Evolutionary conservation across 2,113 vertebrate genomes (phyloP), one percentile per base, ranked within the genome.

Genomic region (Numenius arquata): DNA sequence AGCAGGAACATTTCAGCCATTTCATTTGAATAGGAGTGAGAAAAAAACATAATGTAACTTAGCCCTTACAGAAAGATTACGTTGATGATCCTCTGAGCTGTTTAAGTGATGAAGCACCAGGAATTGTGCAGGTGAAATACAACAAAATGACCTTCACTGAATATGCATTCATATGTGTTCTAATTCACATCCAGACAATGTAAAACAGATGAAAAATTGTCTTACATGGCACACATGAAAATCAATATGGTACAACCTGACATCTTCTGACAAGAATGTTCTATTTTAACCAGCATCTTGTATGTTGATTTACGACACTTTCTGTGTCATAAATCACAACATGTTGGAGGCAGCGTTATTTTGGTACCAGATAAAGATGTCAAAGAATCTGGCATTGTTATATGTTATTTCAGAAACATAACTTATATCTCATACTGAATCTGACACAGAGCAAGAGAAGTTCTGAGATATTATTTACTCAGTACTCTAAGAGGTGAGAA

Each of bases 321-420:
- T 76, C 36, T 48, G 11, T 88, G 56, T 65, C 86, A 80, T 85
- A 72, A 82, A 89, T 75, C 1, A 2, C 65, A 89, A 62, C 22
- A 83, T 2, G 11, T 52, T 74, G 73, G 25, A 85, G 48, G 65
- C 65, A 84, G 71, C 55, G 85, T 67, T 93, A 92, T 55, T 96
- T 90, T 87, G 90, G 71, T 75, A 83, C 34, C 43, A 88, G 59
- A 93, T 59, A 86, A 89, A 95, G 76, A 85, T 58, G 38, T 92
- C 55, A 74, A 58, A 93, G 78, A 90, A 79, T 32, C 30, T 40
- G 71, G 22, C 61, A 81, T 67, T 71, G n/a, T 38, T 86, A 23
- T 26, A 38, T 41, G 20, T 50, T 92, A 61, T 83, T 88, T 81
- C 59, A 86, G 65, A 89, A 79, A 22, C 47, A 38, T 16, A 75